A percentile compares a stretch with the other conserved stretches of the same genome.
Conservation (phyloP, 2,797 vertebrate genomes). For the Arnoldichthys spilopterus region DNA sequence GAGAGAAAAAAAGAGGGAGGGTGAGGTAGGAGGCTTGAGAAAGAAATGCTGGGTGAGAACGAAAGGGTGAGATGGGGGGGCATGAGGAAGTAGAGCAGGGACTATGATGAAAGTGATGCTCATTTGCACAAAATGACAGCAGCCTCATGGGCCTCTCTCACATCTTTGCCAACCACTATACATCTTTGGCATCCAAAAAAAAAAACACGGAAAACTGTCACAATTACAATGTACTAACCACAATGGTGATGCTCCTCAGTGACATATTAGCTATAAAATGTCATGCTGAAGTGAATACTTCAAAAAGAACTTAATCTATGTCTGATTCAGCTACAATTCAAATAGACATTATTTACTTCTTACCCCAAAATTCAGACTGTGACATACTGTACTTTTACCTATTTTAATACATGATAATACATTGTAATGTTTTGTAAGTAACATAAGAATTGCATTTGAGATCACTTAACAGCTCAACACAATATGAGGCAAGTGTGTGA, state of each 20-base stretch:
- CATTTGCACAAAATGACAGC: conserved; percentile 39
- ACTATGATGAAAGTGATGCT: conserved; percentile 50
- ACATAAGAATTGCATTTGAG: no score
- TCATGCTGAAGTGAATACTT: no score
- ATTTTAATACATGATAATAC: no score
- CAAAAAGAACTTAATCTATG: not conserved
- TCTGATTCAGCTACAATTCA: not conserved
- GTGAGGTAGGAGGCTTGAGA: not conserved
- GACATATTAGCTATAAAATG: not conserved
- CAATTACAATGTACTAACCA: not conserved
- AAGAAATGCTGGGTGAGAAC: not conserved
- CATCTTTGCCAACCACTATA: conserved; percentile 1
- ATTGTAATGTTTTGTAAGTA: no score
- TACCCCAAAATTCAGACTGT: not conserved
- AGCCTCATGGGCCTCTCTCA: conserved; percentile 19
- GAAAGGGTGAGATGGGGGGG: not conserved
- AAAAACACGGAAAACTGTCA: not conserved
- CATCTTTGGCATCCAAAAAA: not conserved
- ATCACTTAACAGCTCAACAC: not conserved
- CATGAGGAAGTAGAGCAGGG: conserved; percentile 7
- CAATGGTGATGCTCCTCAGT: no score
- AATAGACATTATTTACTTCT: not conserved
- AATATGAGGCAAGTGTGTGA: not conserved
- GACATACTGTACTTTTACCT: no score
- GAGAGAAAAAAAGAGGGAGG: not conserved